phyloP scores from a whole-genome alignment of 2,888 invertebrate species.

The Agrotis segetum region DNA sequence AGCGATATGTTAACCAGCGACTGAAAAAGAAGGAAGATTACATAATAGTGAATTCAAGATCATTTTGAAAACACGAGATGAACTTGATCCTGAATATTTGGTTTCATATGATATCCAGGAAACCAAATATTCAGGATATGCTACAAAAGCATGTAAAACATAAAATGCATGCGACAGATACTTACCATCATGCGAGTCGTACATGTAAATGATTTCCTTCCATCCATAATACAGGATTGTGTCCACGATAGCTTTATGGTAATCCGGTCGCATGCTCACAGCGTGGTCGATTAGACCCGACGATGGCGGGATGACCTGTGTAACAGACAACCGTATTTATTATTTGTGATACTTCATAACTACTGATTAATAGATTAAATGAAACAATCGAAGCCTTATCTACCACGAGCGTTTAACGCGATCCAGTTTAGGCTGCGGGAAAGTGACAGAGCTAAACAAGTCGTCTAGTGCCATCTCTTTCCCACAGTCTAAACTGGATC shows the following conservation, averaged over 20 bases:
- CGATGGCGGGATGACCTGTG: constrained; percentile 95
- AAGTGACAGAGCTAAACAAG: too few relatives aligned
- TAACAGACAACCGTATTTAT: constrained; percentile 35
- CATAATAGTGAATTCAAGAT: too few relatives aligned
- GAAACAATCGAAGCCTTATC: too few relatives aligned
- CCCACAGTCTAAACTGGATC: too few relatives aligned
- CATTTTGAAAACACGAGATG: too few relatives aligned
- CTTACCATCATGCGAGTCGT: constrained; percentile 97
- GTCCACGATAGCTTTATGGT: constrained; percentile 98
- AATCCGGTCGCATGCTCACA: constrained; percentile 98
- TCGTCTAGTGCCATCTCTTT: too few relatives aligned
- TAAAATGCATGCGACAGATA: constrained; percentile 59
- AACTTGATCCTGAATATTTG: too few relatives aligned
- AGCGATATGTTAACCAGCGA: too few relatives aligned
- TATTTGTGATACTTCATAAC: background rate
- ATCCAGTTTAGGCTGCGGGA: too few relatives aligned
- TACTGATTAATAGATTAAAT: too few relatives aligned
- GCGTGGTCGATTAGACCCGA: constrained; percentile 97
- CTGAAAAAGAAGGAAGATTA: too few relatives aligned
- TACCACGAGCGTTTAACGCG: too few relatives aligned
- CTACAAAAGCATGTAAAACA: background rate
- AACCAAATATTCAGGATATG: background rate
- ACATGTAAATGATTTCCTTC: constrained; percentile 97
- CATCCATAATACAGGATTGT: constrained; percentile 98
- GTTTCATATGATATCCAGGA: background rate